phyloP scores from a whole-genome alignment of 1,140 invertebrate species.

The Trichonephila clavipes region DNA sequence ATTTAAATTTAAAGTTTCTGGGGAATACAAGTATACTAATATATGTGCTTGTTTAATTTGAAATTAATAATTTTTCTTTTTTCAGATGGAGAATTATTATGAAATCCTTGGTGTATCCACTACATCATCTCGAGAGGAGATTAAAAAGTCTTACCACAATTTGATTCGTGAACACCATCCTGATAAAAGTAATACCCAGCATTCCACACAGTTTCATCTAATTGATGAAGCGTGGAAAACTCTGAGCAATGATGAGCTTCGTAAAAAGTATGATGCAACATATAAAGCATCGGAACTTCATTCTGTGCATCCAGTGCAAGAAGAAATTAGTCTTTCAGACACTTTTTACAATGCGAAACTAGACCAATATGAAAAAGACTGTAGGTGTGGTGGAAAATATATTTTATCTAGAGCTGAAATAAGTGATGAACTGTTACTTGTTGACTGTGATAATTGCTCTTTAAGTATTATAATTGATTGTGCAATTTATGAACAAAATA shows the following conservation, averaged over 20 bases:
- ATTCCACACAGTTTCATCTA: background rate
- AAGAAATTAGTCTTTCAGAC: constrained; percentile 31
- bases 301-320: background rate
- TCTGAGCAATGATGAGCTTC: constrained; percentile 15
- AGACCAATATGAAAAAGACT: constrained; percentile 31
- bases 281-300: background rate
- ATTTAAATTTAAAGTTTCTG: too few species aligned
- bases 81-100: constrained; percentile 51
- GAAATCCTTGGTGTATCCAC: background rate
- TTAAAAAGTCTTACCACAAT: constrained; percentile 43
- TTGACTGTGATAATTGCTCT: constrained; percentile 67
- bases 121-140: constrained; percentile 35
- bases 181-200: constrained; percentile 23
- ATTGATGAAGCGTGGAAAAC: constrained; percentile 62
- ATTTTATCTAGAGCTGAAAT: constrained; percentile 16
- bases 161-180: constrained; percentile 46
- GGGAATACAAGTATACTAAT: too few species aligned
- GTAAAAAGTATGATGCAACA: constrained; percentile 53
- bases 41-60: background rate
- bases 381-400: constrained; percentile 59
- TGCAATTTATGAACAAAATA: background rate
- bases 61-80: background rate
- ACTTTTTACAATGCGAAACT: background rate
- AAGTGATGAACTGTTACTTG: background rate
- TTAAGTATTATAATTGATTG: constrained; percentile 60